Base-by-base conservation (phyloP, 2,113 vertebrate species). In the Crypturellus undulatus region DNA sequence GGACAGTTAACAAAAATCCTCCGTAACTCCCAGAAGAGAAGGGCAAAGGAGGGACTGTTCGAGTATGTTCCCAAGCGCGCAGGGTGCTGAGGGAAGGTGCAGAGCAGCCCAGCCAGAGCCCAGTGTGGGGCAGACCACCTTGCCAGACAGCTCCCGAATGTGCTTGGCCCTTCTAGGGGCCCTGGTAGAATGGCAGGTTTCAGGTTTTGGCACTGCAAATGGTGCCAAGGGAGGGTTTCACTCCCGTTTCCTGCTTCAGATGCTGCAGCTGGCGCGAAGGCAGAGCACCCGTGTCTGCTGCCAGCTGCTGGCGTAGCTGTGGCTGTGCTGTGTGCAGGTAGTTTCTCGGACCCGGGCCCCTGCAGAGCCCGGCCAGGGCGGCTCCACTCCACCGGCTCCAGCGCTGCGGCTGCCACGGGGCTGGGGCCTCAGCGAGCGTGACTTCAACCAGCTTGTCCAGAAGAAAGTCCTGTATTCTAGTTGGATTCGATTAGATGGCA, bases 1-100 rank as follows among this genome's bases (percentile, higher is more conserved):
- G 83, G 87, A 89, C 5, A 6, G 65, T 87, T 84, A 92, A 89
- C 38, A 91, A 62, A 87, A 89, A 40, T 79, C 32, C 19, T 76
- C 67, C 73, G n/a, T 79, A 70, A 89, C 87, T 92, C 67, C 70
- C 5, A 1, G 32, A 79, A 81, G 47, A 76, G n/a, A 80, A 72
- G 20, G 43, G 30, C 90, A 47, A 63, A 92, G 77, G 59, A 77
- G 76, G 49, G 71, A 65, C 15, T 10, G 32, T 73, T 87, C 8
- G 47, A 77, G 91, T 79, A 40, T 10, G 25, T 79, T 79, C 72
- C 83, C 42, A 86, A 38, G 56, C 9, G 24, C 42, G 68, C 87
- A 42, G 38, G 49, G n/a, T 42, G 22, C 26, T 84, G 43, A 87
- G 40, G 60, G 40, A 79, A 89, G 43, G 18, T 69, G 15, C 90